These are phyloP conservation scores for Prunella himalayana DNA, from an alignment of 2,113 vertebrate species.

Conservation along the genomic window DNA sequence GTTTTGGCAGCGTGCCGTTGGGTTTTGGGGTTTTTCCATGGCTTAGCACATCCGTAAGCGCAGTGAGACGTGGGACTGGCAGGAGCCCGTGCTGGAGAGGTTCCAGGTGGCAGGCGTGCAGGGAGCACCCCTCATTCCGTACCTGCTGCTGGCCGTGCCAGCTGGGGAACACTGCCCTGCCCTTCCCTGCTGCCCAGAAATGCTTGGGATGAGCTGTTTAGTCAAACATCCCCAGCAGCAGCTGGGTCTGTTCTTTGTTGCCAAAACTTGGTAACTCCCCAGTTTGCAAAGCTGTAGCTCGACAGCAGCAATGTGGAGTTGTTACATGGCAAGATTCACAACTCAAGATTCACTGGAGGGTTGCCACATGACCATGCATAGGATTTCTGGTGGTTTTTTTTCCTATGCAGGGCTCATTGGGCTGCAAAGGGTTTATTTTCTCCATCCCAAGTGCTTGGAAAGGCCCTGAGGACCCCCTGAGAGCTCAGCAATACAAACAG, in stretches of 20 bases:
- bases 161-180: neutral
- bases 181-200: neutral
- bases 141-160: neutral
- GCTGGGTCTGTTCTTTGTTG: neutral
- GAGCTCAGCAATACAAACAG: neutral
- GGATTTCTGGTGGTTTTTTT: neutral
- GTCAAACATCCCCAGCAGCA: neutral
- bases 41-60: neutral
- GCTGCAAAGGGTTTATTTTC: neutral
- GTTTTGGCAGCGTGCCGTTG: rapidly evolving
- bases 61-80: neutral
- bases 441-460: neutral
- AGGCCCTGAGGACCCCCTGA: neutral
- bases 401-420: neutral
- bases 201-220: neutral
- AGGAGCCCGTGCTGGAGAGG: neutral
- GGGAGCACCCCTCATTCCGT: neutral
- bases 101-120: neutral
- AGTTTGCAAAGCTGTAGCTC: neutral
- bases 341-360: neutral
- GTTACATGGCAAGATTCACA: neutral
- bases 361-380: neutral
- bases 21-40: neutral
- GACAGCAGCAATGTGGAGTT: neutral
- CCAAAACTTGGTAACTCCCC: neutral